Conservation (phyloP, 2,888 invertebrate genomes). For the Tholera decimalis region DNA sequence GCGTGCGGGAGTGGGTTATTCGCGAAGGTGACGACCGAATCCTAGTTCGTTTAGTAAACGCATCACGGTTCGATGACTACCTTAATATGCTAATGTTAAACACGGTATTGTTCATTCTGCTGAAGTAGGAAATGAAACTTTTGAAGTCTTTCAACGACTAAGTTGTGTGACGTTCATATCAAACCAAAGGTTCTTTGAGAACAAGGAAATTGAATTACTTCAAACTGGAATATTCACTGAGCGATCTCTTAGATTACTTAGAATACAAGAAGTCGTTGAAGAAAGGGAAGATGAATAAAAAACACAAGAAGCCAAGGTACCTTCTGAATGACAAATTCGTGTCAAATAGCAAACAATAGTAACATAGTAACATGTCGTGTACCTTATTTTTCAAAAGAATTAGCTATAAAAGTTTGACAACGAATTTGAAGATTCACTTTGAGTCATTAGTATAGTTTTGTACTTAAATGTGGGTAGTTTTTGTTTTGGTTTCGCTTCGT, state of each 20-base stretch:
- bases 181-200: constrained; percentile 47
- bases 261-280: constrained; percentile 36
- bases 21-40: constrained; percentile 52
- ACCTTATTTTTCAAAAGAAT: constrained; percentile 34
- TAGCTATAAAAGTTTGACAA: constrained; percentile 42
- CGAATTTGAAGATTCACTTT: constrained; percentile 31
- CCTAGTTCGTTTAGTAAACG: constrained; percentile 41
- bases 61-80: constrained; percentile 59
- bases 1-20: constrained; percentile 47
- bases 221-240: constrained; percentile 30
- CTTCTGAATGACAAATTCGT: constrained; percentile 47
- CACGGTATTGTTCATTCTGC: constrained; percentile 53
- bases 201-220: constrained; percentile 48
- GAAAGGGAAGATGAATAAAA: constrained; percentile 49
- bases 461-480: constrained; percentile 34
- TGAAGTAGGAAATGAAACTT: constrained; percentile 57
- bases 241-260: constrained; percentile 36
- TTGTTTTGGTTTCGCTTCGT: constrained; percentile 5
- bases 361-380: constrained; percentile 43
- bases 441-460: constrained; percentile 16
- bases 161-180: constrained; percentile 38
- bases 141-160: constrained; percentile 54
- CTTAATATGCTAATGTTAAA: constrained; percentile 58
- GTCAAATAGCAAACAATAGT: no score
- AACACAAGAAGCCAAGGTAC: constrained; percentile 52